phyloP scores from a whole-genome alignment of 2,888 invertebrate genomes.

The Xylocampa areola region DNA sequence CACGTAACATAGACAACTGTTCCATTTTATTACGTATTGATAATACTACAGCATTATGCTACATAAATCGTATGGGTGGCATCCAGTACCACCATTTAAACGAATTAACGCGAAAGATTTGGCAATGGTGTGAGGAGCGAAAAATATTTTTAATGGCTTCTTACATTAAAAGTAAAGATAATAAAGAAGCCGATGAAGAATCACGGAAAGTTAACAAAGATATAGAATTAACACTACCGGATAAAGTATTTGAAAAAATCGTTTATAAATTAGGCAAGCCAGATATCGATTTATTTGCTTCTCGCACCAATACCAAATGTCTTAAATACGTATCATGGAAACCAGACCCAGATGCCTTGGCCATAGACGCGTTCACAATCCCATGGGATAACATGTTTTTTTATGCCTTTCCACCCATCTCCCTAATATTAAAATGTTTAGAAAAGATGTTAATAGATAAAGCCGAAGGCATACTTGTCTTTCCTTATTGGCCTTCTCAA shows the following conservation, averaged over 20 bases:
- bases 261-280: conserved; percentile 2
- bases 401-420: conserved; percentile 17
- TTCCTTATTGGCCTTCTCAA: conserved; percentile 14
- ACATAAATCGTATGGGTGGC: conserved; percentile 41
- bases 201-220: conserved; percentile 3
- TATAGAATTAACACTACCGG: not conserved
- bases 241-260: not conserved
- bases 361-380: conserved; percentile 14
- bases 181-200: conserved; percentile 1
- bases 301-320: conserved; percentile 16
- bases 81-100: conserved; percentile 38
- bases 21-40: conserved; percentile 25
- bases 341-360: conserved; percentile 8
- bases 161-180: conserved; percentile 6
- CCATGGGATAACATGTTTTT: conserved; percentile 1
- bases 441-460: conserved; percentile 4
- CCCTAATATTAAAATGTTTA: conserved; percentile 7
- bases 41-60: conserved; percentile 37
- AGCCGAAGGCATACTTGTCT: conserved; percentile 13
- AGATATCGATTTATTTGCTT: conserved; percentile 16
- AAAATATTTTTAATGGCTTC: not conserved
- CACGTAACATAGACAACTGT: not conserved
- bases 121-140: conserved; percentile 3
- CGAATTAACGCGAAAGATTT: conserved; percentile 12
- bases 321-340: conserved; percentile 3